These are phyloP conservation scores for Folsomia manolachei DNA, from an alignment of 2,888 invertebrate genomes.

Conservation along the genomic window DNA sequence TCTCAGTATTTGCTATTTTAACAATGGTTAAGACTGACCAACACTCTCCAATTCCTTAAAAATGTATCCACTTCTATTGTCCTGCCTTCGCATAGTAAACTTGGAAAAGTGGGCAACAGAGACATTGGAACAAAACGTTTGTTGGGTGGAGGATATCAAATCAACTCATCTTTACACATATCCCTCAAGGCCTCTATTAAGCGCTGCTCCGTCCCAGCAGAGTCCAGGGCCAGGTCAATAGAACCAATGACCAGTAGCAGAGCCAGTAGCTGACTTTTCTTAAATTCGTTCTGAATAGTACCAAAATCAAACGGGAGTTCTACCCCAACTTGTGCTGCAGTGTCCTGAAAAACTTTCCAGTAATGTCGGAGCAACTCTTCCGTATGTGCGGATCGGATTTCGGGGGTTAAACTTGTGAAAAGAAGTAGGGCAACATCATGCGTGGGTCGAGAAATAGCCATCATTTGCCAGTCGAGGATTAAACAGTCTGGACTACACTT, in stretches of 20 bases:
- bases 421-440: slow-evolving; percentile 51
- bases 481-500: slow-evolving; percentile 43
- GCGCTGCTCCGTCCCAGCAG: slow-evolving; percentile 39
- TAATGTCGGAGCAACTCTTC: slow-evolving; percentile 50
- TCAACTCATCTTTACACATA: slow-evolving; percentile 46
- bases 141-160: no score
- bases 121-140: no score
- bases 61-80: no score
- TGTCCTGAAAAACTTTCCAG: slow-evolving; percentile 42
- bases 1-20: no score
- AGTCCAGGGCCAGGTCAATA: slow-evolving; percentile 43
- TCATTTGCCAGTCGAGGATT: slow-evolving; percentile 52
- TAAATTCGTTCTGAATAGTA: slow-evolving; percentile 42
- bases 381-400: slow-evolving; percentile 42
- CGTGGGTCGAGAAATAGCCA: slow-evolving; percentile 50
- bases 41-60: no score
- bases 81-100: no score
- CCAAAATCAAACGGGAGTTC: slow-evolving; percentile 45
- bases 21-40: no score
- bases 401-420: slow-evolving; percentile 48
- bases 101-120: no score
- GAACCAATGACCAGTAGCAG: slow-evolving; percentile 46
- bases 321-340: slow-evolving; percentile 31
- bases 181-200: slow-evolving; percentile 44
- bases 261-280: slow-evolving; percentile 46